Evolutionary conservation across 1,140 invertebrate genomes (phyloP), one percentile per base, ranked within the genome.

Genomic region (Cotesia typhae): DNA sequence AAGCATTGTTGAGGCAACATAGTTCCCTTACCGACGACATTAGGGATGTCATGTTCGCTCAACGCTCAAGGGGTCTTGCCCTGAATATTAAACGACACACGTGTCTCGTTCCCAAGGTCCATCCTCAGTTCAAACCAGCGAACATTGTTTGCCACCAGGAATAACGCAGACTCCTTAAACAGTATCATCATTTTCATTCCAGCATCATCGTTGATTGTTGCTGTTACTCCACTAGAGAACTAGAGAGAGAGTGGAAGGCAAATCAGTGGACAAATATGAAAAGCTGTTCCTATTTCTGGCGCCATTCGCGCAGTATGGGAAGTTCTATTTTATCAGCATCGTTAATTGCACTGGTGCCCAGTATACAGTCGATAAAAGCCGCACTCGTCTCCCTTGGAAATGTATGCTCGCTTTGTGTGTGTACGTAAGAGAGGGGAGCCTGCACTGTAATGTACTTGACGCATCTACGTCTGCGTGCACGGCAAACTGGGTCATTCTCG

Each of bases 41-140:
- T 71, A 71, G 75, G 72, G 76, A 76, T 72, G 76, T 64, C 75
- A 80, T 82, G 81, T 81, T 80, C 77, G 68, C 64, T 73, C 74
- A 71, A 61, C 66, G 36, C 74, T 81, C 75, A 76, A 80, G 80
- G 78, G 75, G 78, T 77, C 73, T 63, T 61, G 55, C 71, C 61
- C 78, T 85, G 83, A 86, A 86, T 86, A 86, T 86, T 86, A 84
- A 86, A 83, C 78, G 84, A 79, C 75, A 80, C 67, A 72, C 63
- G 60, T 61, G 28, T 9, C 66, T 57, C 9, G 41, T 47, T 47
- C 41, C 10, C 41, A 47, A 10, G 41, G 41, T 47, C 55, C 37
- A 37, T 36, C 17, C 6, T 14, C 3, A 38, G 37, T 4, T 4
- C 3, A 65, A 41, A 9, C 36, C 36, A 65, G 17, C n/a, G 9